Conservation (phyloP, 1,140 invertebrate genomes). For the Akabosia matsudoensis region DNA sequence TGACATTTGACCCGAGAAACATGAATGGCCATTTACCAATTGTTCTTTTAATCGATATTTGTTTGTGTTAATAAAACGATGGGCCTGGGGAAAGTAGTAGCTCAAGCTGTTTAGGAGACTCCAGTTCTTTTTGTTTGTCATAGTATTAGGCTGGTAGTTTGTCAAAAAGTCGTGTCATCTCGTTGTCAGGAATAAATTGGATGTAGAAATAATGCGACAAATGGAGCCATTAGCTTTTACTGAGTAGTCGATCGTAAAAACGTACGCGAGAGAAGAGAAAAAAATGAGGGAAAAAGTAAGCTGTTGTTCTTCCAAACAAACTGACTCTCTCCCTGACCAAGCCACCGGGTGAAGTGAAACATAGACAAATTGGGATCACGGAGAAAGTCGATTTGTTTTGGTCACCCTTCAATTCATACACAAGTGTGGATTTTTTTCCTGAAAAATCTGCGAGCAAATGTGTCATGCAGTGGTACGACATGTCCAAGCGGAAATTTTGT, state of each 20-base stretch:
- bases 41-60: no score
- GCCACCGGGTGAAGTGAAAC: neutral
- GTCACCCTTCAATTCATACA: neutral
- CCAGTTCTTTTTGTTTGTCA: neutral
- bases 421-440: neutral
- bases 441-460: no score
- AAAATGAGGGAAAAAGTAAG: constrained; percentile 8
- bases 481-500: no score
- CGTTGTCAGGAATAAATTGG: constrained; percentile 3
- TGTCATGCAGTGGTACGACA: no score
- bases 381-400: constrained; percentile 14
- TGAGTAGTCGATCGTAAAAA: no score
- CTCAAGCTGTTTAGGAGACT: no score
- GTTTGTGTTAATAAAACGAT: no score
- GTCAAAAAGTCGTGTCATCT: neutral
- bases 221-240: constrained; percentile 20
- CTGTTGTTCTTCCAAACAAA: no score
- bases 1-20: no score
- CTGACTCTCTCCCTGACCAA: neutral
- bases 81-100: no score
- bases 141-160: neutral
- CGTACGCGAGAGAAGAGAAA: neutral
- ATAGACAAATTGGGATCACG: constrained; percentile 18
- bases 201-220: constrained; percentile 17
- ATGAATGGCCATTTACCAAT: no score